These are phyloP conservation scores for Dendronephthya gigantea DNA, from an alignment of 64 coral and sea anemone species.

Conservation along the genomic window DNA sequence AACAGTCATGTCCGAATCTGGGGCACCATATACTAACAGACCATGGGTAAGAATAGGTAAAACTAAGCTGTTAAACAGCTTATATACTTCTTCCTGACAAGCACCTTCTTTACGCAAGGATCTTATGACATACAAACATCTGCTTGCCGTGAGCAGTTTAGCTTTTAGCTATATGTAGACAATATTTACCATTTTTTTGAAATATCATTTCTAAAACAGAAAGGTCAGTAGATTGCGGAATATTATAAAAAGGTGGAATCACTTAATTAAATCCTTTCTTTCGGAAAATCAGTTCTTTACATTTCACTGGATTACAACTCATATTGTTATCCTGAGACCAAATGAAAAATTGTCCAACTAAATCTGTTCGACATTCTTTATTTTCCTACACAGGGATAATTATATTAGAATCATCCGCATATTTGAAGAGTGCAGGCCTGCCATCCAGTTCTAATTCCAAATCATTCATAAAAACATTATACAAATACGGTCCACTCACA, in stretches of 20 bases:
- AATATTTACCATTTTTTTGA: background rate
- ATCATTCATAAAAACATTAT: too few species aligned
- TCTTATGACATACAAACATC: constrained; percentile 32
- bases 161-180: constrained; percentile 5
- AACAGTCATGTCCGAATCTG: too few species aligned
- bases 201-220: background rate
- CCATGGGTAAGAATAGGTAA: too few species aligned
- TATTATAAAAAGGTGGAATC: constrained; percentile 11
- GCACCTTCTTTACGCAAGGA: constrained; percentile 29
- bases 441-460: background rate
- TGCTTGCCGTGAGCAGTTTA: constrained; percentile 24
- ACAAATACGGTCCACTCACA: background rate
- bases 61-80: constrained; percentile 37
- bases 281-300: constrained; percentile 26
- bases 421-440: background rate
- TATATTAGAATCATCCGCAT: background rate
- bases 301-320: constrained; percentile 18
- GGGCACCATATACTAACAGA: too few species aligned
- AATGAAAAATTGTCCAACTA: constrained; percentile 10
- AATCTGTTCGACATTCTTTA: background rate
- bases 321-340: constrained; percentile 7
- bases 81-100: constrained; percentile 20
- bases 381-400: background rate
- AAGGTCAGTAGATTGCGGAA: background rate
- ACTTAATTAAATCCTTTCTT: constrained; percentile 9